These are phyloP conservation scores for Medauroidea extradentata DNA, from an alignment of 1,140 invertebrate species.

Conservation along the genomic window DNA sequence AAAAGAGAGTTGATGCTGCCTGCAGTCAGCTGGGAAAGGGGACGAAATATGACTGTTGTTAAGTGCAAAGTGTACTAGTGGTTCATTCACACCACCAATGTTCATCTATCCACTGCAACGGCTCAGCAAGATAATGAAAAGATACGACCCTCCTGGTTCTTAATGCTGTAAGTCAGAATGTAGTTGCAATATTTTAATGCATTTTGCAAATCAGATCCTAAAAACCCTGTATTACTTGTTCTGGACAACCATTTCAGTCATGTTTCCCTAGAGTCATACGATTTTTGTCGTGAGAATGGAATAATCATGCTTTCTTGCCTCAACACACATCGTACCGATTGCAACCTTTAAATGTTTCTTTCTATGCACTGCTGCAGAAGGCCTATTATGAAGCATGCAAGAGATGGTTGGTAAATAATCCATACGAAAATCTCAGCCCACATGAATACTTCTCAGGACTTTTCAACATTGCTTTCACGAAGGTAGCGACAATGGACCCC, in stretches of 20 bases:
- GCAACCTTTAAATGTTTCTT: no score
- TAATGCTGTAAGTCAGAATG: constrained; percentile 3
- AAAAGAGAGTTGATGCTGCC: constrained; percentile 17
- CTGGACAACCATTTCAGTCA: constrained; percentile 40
- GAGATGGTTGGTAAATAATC: no score
- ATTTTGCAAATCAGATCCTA: constrained; percentile 24
- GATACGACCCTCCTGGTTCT: constrained; percentile 34
- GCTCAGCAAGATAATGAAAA: constrained; percentile 35
- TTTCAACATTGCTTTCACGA: no score
- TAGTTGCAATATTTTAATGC: constrained; percentile 20
- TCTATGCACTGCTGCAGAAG: no score
- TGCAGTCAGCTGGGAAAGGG: constrained; percentile 28
- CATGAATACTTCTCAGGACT: no score
- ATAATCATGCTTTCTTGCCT: constrained; percentile 35
- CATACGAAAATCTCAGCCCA: no score
- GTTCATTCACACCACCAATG: constrained; percentile 38
- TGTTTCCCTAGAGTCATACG: constrained; percentile 21
- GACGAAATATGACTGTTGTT: constrained; percentile 33
- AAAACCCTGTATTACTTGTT: constrained; percentile 20
- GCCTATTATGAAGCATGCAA: no score
- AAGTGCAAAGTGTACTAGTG: constrained; percentile 16
- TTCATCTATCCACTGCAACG: constrained; percentile 42
- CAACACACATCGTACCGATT: constrained; percentile 30
- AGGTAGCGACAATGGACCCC: no score
- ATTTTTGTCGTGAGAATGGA: constrained; percentile 33